Evolutionary conservation across 64 coral and sea anemone genomes (phyloP).

Genomic region (Stichodactyla mertensii): DNA sequence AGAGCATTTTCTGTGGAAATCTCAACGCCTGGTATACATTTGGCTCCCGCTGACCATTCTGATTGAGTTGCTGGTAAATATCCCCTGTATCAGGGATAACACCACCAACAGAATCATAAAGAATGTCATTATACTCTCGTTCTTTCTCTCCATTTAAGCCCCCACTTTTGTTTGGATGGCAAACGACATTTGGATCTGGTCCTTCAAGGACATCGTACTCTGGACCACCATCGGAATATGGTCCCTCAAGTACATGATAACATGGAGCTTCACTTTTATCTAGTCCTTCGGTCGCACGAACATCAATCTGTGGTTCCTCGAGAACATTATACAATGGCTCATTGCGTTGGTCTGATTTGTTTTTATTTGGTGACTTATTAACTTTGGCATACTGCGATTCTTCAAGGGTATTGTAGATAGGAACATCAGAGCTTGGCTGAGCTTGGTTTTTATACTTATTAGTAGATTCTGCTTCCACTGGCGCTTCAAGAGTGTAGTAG

Average conservation of each 20-base stretch:
- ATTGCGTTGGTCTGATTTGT: not conserved
- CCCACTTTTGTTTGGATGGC: not conserved
- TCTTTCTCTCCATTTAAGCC: not conserved
- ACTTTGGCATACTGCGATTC: not conserved
- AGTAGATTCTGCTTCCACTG: too few relatives aligned
- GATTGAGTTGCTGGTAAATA: conserved; percentile 13
- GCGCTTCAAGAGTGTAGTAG: too few relatives aligned
- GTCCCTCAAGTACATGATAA: conserved; percentile 2
- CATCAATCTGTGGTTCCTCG: not conserved
- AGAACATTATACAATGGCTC: not conserved
- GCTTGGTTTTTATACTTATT: too few relatives aligned
- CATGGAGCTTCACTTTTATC: not conserved
- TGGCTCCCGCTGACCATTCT: not conserved
- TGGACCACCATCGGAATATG: not conserved
- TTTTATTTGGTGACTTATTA: not conserved
- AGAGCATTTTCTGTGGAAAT: not conserved
- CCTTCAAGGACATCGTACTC: not conserved
- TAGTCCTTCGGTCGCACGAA: not conserved
- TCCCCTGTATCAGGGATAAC: not conserved
- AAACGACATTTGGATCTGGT: not conserved
- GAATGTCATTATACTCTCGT: not conserved
- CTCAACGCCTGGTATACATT: not conserved
- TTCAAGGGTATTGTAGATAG: not conserved
- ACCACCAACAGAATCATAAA: conserved; percentile 10
- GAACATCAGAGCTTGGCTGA: not conserved